A percentile compares a stretch with the other conserved stretches of the same genome.
Conservation (phyloP, 1,140 invertebrate genomes). For the Portunus trituberculatus region DNA sequence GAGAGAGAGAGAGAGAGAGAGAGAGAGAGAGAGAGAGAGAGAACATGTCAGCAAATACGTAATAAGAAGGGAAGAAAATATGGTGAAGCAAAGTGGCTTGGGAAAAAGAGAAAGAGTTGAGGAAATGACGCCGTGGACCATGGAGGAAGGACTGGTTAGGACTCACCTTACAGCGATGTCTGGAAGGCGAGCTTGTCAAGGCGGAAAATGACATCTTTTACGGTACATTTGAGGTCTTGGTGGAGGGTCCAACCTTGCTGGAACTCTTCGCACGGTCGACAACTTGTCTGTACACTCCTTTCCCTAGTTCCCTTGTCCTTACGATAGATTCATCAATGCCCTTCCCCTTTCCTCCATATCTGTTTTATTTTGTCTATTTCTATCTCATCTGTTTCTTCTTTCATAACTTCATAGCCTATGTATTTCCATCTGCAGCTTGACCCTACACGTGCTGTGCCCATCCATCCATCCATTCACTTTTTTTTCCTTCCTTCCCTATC, state of each 20-base stretch:
- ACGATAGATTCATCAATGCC: not conserved
- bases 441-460: not conserved
- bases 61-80: too few species aligned
- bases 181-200: constrained; percentile 18
- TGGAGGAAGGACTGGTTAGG: not conserved
- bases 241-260: not conserved
- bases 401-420: too few species aligned
- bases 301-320: not conserved
- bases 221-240: constrained; percentile 55
- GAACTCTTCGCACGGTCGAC: not conserved
- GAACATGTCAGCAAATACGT: too few species aligned
- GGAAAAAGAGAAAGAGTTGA: too few species aligned
- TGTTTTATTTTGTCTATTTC: not conserved
- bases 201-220: constrained; percentile 58
- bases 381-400: not conserved
- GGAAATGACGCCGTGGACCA: not conserved
- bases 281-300: not conserved
- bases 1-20: constrained; percentile 48
- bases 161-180: not conserved
- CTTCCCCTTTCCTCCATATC: not conserved
- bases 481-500: not conserved
- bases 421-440: not conserved
- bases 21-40: not conserved
- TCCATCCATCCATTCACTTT: not conserved
- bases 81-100: too few species aligned